Evolutionary conservation across 2,113 vertebrate genomes (phyloP), one percentile per base, ranked within the genome.

Genomic region (human): DNA sequence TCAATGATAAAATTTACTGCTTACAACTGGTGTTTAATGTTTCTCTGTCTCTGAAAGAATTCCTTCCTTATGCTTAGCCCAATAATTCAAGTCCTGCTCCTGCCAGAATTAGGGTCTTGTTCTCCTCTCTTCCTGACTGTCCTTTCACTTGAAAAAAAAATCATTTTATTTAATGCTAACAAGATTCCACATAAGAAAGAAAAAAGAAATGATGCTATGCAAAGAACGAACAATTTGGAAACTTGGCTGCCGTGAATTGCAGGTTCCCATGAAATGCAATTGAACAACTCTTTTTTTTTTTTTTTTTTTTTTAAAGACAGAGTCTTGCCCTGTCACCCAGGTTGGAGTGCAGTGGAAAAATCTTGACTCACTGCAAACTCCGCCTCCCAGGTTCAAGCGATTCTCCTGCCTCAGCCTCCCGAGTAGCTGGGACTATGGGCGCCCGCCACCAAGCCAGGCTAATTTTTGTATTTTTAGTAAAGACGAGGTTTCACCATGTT

Each of bases 211-310:
- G n/a, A 82, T 82, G 32, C 2, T 70, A 32, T 40, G 23, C 16
- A 92, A 61, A 96, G 59, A 40, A n/a, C 43, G 79, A 78, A 22
- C 66, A 82, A 75, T n/a, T 73, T 61, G 68, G n/a, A 92, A 66
- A 76, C 11, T 30, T 50, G 10, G 27, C 48, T 73, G 38, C 82
- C 61, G 16, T 55, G 40, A 80, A 79, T 52, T 38, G 6, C 40
- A 78, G 30, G 48, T 80, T 87, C 61, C 64, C 48, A 23, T 0
- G 6, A 38, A 57, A 72, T 1, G 8, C 50, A 35, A 16, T 30
- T 8, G 18, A 57, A 50, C 11, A 43, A 73, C 16, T 83, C 35
- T 87, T 66, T 30, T 64, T 30, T 61, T 30, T 61, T 27, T 30
- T 61, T 27, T 10, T 11, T 59, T 59, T 64, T 64, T 64, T 30